Evolutionary conservation across 2,797 vertebrate species (phyloP).

Genomic region (Falco berigora): DNA sequence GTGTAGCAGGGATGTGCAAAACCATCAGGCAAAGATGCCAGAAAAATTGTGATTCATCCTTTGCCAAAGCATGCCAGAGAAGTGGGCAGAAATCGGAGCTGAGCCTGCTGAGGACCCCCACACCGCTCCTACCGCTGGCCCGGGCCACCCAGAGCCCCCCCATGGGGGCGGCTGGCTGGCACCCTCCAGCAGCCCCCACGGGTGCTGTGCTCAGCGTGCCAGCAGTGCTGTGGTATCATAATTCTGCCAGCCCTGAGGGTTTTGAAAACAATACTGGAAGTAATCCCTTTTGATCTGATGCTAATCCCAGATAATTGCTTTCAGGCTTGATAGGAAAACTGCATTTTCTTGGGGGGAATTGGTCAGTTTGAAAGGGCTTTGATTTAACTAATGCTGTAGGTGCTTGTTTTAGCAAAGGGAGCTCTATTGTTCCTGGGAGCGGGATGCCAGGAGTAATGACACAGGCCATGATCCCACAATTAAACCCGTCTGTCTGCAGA

Average conservation of each 20-base stretch:
- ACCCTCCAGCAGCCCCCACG: neutral
- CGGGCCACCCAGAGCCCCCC: accelerated
- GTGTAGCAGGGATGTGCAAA: no score
- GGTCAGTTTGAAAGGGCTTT: conserved; percentile 37
- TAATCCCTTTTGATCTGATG: conserved; percentile 69
- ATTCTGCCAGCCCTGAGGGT: conserved; percentile 47
- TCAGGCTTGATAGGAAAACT: conserved; percentile 61
- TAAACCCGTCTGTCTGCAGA: neutral
- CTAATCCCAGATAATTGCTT: conserved; percentile 78
- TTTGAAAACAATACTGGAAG: conserved; percentile 67
- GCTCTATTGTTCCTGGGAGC: neutral
- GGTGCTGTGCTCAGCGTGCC: neutral
- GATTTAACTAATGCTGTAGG: neutral
- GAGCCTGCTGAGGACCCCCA: neutral
- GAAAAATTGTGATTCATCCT: accelerated
- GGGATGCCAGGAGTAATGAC: neutral
- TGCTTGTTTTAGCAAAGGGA: conserved; percentile 8
- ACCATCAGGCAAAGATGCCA: accelerated
- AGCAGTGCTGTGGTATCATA: neutral
- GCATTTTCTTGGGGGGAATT: conserved; percentile 34
- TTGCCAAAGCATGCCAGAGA: neutral
- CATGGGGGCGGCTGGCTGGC: neutral
- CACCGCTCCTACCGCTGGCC: accelerated
- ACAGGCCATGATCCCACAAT: neutral
- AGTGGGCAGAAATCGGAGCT: accelerated